These are phyloP conservation scores for Lamellibrachia satsuma DNA, from an alignment of 2,888 invertebrate species.

Conservation along the genomic window DNA sequence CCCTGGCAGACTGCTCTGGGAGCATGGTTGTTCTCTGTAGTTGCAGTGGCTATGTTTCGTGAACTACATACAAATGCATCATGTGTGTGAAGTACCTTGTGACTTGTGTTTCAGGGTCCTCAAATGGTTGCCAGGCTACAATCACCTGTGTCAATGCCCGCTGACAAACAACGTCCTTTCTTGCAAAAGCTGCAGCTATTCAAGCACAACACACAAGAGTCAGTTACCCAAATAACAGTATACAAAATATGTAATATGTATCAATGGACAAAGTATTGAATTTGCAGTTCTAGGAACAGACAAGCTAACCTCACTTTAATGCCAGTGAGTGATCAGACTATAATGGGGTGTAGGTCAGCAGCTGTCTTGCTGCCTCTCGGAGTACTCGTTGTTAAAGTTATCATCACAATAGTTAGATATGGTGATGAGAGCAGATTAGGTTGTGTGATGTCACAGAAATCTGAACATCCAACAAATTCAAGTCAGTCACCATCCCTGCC, in stretches of 20 bases:
- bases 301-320: no score
- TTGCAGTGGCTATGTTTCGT: not conserved
- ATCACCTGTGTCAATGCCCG: slow-evolving; percentile 38
- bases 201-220: not conserved
- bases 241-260: not conserved
- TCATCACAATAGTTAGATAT: no score
- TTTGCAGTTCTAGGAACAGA: no score
- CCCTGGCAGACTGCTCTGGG: no score
- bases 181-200: not conserved
- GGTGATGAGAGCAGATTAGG: slow-evolving; percentile 37
- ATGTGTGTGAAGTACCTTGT: slow-evolving; percentile 27
- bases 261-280: not conserved
- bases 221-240: not conserved
- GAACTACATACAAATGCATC: not conserved
- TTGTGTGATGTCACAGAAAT: not conserved
- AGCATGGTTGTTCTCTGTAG: not conserved
- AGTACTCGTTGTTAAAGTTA: no score
- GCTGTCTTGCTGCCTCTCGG: no score
- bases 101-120: slow-evolving; percentile 43
- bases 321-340: no score
- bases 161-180: not conserved
- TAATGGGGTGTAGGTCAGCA: no score
- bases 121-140: slow-evolving; percentile 44
- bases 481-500: not conserved
- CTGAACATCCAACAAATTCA: not conserved